Percentiles rank a stretch among this genome's conserved stretches.
These are phyloP conservation scores for Pammene aurita DNA, from an alignment of 2,888 invertebrate species.

Conservation along the genomic window DNA sequence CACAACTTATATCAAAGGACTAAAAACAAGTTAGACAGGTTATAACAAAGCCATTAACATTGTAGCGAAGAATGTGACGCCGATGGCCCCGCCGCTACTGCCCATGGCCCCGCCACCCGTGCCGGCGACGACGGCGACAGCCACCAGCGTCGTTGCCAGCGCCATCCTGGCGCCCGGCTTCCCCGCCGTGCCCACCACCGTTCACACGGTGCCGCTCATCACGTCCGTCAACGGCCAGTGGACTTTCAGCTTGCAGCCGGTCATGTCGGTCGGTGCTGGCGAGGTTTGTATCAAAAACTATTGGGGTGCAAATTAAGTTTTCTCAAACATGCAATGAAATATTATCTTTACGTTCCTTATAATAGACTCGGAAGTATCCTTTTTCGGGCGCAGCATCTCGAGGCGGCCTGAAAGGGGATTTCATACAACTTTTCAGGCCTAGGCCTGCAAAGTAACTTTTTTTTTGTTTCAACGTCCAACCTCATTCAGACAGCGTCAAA, in stretches of 20 bases:
- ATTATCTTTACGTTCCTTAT: no score
- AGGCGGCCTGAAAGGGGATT: no score
- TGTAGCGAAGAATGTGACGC: constrained; percentile 49
- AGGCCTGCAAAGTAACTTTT: no score
- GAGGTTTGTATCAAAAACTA: constrained; percentile 60
- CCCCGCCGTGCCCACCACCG: constrained; percentile 59
- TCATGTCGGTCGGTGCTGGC: constrained; percentile 73
- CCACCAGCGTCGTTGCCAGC: constrained; percentile 24
- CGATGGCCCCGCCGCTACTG: constrained; percentile 40
- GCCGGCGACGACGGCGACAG: constrained; percentile 16
- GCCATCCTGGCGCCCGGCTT: constrained; percentile 46
- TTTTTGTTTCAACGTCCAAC: no score
- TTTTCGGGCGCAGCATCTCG: no score
- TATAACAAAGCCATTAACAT: not conserved
- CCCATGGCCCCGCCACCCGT: constrained; percentile 39
- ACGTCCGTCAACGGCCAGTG: constrained; percentile 78
- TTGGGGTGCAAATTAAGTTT: no score
- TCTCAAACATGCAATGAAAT: no score
- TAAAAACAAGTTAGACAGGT: not conserved
- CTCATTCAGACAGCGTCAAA: no score
- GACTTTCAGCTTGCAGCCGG: constrained; percentile 76
- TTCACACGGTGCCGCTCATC: constrained; percentile 73
- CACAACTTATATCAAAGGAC: no score
- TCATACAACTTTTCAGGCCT: no score
- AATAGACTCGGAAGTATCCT: no score